A percentile compares a stretch with the other conserved stretches of the same genome.
Conservation (phyloP, 2,888 invertebrate genomes). For the Brenthis hecate region DNA sequence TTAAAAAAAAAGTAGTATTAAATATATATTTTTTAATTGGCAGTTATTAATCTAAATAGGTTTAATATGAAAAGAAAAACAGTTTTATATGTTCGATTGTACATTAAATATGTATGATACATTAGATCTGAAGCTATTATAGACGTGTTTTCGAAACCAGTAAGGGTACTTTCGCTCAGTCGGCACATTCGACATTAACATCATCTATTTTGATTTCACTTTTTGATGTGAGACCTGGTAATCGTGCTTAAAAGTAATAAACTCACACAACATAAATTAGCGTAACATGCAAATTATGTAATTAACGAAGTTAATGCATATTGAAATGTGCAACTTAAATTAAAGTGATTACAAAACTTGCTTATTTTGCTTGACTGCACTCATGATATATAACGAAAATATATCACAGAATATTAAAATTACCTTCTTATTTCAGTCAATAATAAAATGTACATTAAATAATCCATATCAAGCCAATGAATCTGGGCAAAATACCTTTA, state of each 20-base stretch:
- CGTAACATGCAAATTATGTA: constrained; percentile 37
- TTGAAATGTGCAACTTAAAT: constrained; percentile 43
- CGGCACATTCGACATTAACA: constrained; percentile 62
- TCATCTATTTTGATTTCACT: constrained; percentile 73
- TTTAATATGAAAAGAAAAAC: too few relatives aligned
- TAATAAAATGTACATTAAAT: too few relatives aligned
- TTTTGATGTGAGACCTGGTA: constrained; percentile 53
- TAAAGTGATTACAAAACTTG: constrained; percentile 38
- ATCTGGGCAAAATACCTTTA: too few relatives aligned
- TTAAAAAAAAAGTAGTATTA: too few relatives aligned
- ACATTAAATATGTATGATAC: neutral
- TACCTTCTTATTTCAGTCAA: too few relatives aligned
- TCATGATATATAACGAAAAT: constrained; percentile 16
- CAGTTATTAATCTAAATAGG: too few relatives aligned
- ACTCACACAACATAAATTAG: constrained; percentile 31
- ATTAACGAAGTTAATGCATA: constrained; percentile 38
- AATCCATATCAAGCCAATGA: too few relatives aligned
- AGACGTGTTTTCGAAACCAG: constrained; percentile 53
- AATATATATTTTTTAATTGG: too few relatives aligned
- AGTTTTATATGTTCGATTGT: too few relatives aligned
- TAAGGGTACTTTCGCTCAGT: constrained; percentile 77
- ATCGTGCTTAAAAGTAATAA: constrained; percentile 35
- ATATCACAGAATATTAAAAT: too few relatives aligned
- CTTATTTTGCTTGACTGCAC: constrained; percentile 31
- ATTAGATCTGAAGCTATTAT: constrained; percentile 3